Base-by-base conservation (phyloP, 2,888 invertebrate species). In the Drosophila yooni region DNA sequence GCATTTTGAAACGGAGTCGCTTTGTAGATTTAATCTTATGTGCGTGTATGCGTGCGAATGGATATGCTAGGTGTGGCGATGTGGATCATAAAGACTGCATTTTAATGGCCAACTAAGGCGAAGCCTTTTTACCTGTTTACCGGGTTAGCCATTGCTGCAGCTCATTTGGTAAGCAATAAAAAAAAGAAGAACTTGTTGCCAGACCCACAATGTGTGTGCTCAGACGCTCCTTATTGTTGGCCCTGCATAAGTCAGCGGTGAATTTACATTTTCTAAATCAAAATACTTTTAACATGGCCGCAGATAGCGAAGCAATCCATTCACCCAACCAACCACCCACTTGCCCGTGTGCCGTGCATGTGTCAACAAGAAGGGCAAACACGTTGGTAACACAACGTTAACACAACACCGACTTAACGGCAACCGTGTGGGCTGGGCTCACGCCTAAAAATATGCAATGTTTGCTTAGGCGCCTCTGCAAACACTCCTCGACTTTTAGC, bases 81-180 rank as follows among this genome's bases (percentile, higher is more conserved):
- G 33, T 50, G 53, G 31, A 40, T 36, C 64, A 74, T 73, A 70
- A 75, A 72, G 76, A 87, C 58, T 87, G 88, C 79, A 76, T 81
- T 89, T 81, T 79, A 76, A 89, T 87, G 70, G 54, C 70, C 53
- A 81, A 75, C 72, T 72, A 75, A 70, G 65, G 61, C 60, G 59
- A 53, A 53, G 40, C 15, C n/a, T 56, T 59, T 59, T 18, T 46
- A 38, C 66, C 69, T 7, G 15, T 25, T 15, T 25, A 46, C 46
- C 25, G 38, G n/a, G 5, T 57, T 43, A 25, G 53, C 29, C 65
- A 4, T 31, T 46, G 63, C 61, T 67, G 62, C 73, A 71, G 76
- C 89, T 85, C 89, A 85, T 85, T 85, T 89, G 85, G 82, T 84
- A 85, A 84, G 85, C 85, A 89, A 85, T 89, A 85, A 82, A 82